Conservation (phyloP, 2,797 vertebrate species). For the Eulemur rubriventer region DNA sequence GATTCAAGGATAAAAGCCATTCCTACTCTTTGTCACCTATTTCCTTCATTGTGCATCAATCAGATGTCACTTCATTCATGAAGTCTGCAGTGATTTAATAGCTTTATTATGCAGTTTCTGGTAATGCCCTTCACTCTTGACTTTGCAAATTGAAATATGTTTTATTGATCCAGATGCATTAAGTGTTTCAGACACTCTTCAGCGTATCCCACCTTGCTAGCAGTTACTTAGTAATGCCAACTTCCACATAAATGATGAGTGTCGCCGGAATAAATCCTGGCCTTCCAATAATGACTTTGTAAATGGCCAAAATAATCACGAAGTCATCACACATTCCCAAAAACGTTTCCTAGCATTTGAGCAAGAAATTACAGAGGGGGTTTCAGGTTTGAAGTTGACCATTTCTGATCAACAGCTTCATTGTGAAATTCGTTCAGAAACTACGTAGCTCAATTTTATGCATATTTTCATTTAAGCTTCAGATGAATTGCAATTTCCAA, state of each 20-base stretch:
- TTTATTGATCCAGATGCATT: conserved; percentile 47
- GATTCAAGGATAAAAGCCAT: conserved; percentile 45
- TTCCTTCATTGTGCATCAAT: neutral
- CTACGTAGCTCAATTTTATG: neutral
- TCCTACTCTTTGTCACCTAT: conserved; percentile 11
- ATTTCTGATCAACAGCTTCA: neutral
- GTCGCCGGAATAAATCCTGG: conserved; percentile 11
- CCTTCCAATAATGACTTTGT: neutral
- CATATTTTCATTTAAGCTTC: conserved; percentile 26
- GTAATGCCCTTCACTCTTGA: conserved; percentile 44
- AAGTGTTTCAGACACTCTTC: neutral
- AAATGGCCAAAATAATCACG: neutral
- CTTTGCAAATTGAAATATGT: conserved; percentile 50
- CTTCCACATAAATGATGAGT: neutral
- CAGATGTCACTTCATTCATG: conserved; percentile 58
- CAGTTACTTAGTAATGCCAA: neutral
- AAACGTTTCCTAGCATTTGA: conserved; percentile 17
- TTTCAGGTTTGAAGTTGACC: neutral
- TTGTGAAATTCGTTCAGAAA: conserved; percentile 10
- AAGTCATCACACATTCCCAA: neutral
- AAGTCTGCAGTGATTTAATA: neutral
- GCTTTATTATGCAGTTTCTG: neutral
- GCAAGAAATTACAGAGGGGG: neutral
- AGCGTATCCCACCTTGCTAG: neutral
- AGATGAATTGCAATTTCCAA: neutral